Percentiles rank a stretch among this genome's conserved stretches.
Conservation (phyloP, 2,797 vertebrate species). For the Rallus crepitans region DNA sequence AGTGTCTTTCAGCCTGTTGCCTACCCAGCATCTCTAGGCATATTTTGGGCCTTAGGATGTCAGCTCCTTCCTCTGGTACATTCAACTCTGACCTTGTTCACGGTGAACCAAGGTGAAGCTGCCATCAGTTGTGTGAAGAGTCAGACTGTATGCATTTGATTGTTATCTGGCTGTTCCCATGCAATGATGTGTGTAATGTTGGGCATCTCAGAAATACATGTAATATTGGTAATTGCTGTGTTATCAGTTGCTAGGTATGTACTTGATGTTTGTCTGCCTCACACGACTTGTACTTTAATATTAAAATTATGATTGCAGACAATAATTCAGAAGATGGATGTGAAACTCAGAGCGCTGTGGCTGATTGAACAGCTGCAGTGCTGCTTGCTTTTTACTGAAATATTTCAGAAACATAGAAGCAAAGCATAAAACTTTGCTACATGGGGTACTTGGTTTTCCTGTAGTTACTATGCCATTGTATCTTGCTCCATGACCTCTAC, state of each 20-base stretch:
- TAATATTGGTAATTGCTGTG: neutral
- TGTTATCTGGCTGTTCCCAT: constrained; percentile 3
- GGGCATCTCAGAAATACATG: neutral
- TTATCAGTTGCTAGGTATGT: neutral
- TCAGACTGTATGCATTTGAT: neutral
- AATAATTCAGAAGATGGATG: neutral
- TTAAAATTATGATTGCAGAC: neutral
- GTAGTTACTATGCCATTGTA: neutral
- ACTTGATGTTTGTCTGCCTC: neutral
- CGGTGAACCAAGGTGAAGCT: neutral
- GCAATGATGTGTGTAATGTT: neutral
- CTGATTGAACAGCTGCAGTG: neutral
- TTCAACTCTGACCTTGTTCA: neutral
- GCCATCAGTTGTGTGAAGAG: neutral
- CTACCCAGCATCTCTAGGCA: neutral
- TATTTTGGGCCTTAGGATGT: neutral
- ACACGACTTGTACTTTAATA: neutral
- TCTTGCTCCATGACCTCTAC: neutral
- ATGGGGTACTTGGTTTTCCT: neutral
- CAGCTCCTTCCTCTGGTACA: rapidly evolving
- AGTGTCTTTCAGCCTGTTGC: neutral
- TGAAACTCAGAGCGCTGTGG: neutral
- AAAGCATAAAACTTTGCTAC: neutral
- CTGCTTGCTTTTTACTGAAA: neutral
- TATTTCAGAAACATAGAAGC: neutral